A percentile compares a stretch with the other conserved stretches of the same genome.
These are phyloP conservation scores for Platysteira castanea DNA, from an alignment of 2,113 vertebrate species.

Conservation along the genomic window DNA sequence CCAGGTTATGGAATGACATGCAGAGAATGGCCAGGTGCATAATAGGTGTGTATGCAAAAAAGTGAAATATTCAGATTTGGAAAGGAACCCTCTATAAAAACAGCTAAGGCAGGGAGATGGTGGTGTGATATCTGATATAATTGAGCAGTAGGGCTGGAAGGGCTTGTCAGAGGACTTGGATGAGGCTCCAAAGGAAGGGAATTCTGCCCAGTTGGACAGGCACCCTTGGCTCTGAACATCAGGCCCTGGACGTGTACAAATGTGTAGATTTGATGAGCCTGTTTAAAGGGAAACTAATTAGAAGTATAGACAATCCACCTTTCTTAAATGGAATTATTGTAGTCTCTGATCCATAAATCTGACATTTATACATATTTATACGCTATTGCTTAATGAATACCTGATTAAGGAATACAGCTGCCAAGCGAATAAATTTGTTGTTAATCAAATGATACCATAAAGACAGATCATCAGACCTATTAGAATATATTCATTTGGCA, in stretches of 20 bases:
- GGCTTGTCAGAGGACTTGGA: neutral
- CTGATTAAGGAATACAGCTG: slow-evolving; percentile 75
- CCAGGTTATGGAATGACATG: neutral
- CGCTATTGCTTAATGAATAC: slow-evolving; percentile 67
- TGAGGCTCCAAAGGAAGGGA: neutral
- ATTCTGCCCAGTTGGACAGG: neutral
- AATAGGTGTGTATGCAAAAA: neutral
- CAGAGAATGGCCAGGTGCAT: neutral
- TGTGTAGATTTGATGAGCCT: neutral
- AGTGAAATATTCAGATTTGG: neutral
- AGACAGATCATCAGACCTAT: slow-evolving; percentile 72
- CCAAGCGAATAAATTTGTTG: slow-evolving; percentile 71
- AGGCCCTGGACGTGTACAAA: neutral
- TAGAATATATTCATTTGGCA: slow-evolving; percentile 63
- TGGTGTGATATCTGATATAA: neutral
- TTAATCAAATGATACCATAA: slow-evolving; percentile 73
- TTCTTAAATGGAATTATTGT: slow-evolving; percentile 60
- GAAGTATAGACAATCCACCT: slow-evolving; percentile 46
- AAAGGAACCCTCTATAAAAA: neutral
- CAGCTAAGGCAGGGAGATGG: neutral
- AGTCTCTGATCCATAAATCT: slow-evolving; percentile 63
- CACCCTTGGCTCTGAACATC: neutral
- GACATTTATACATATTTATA: slow-evolving; percentile 73
- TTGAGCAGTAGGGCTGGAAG: neutral
- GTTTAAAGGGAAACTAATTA: slow-evolving; percentile 31